phyloP scores from a whole-genome alignment of 2,113 vertebrate species.

The Tinamus guttatus region DNA sequence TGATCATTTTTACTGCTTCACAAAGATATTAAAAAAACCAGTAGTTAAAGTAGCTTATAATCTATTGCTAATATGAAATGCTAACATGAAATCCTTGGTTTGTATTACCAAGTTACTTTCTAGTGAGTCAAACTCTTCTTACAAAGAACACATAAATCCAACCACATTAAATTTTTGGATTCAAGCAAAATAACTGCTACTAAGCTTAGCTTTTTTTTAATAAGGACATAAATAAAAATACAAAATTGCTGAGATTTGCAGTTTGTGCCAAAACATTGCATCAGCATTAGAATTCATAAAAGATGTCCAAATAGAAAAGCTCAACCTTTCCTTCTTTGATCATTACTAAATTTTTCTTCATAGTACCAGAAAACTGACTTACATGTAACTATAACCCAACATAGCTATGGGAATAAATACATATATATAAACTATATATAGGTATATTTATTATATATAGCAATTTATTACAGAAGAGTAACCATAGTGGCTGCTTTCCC shows the following conservation, averaged over 20 bases:
- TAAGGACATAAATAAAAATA: neutral
- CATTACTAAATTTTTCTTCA: neutral
- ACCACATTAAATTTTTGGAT: neutral
- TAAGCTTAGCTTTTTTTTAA: neutral
- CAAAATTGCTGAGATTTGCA: neutral
- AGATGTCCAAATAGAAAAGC: neutral
- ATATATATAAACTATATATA: too few relatives aligned
- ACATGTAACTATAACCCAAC: neutral
- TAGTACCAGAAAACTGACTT: neutral
- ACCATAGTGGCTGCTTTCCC: neutral
- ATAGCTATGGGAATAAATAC: neutral
- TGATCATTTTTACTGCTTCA: slow-evolving; percentile 3
- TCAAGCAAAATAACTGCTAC: neutral
- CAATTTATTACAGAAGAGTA: neutral
- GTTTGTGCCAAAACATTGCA: neutral
- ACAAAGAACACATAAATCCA: slow-evolving; percentile 11
- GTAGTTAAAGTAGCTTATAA: slow-evolving; percentile 15
- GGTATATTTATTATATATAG: too few relatives aligned
- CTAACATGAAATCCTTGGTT: neutral
- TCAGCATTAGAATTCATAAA: neutral
- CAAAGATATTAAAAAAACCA: neutral
- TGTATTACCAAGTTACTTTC: neutral
- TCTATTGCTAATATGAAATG: neutral
- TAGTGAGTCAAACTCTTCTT: neutral
- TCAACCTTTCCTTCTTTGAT: neutral